Conservation (phyloP, 2,888 invertebrate genomes). For the Melinopterus prodromus region DNA sequence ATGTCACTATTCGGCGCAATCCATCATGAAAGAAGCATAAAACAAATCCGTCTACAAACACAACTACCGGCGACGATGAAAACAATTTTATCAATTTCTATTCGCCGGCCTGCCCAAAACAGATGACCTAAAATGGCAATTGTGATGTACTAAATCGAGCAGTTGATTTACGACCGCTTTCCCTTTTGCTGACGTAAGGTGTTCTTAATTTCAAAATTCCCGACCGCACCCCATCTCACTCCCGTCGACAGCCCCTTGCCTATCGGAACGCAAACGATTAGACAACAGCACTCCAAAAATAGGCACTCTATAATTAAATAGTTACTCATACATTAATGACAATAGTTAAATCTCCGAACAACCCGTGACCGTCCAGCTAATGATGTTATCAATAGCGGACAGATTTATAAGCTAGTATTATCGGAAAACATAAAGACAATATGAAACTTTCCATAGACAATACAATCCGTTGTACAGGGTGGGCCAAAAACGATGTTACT, state of each 20-base stretch:
- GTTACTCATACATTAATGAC: no score
- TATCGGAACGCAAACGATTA: neutral
- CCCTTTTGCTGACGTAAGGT: neutral
- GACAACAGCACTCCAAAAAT: neutral
- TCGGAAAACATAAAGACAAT: no score
- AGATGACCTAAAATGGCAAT: constrained; percentile 4
- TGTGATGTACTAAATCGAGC: neutral
- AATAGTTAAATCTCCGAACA: no score
- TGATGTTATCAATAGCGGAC: no score
- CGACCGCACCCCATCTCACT: neutral
- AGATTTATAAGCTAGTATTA: no score
- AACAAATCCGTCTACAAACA: constrained; percentile 22
- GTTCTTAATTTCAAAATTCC: constrained; percentile 4
- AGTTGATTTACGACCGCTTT: neutral
- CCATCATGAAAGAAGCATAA: constrained; percentile 25
- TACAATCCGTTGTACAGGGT: no score
- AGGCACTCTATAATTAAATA: neutral
- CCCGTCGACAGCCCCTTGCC: neutral
- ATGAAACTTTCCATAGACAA: no score
- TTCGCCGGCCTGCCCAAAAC: neutral
- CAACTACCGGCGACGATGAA: constrained; percentile 6
- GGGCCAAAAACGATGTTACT: no score
- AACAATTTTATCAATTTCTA: neutral
- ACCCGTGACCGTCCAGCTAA: no score
- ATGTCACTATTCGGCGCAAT: constrained; percentile 21